Percentiles rank a stretch among this genome's conserved stretches.
Conservation (phyloP, 92 coral and sea anemone species). For the Zoanthus sociatus region DNA sequence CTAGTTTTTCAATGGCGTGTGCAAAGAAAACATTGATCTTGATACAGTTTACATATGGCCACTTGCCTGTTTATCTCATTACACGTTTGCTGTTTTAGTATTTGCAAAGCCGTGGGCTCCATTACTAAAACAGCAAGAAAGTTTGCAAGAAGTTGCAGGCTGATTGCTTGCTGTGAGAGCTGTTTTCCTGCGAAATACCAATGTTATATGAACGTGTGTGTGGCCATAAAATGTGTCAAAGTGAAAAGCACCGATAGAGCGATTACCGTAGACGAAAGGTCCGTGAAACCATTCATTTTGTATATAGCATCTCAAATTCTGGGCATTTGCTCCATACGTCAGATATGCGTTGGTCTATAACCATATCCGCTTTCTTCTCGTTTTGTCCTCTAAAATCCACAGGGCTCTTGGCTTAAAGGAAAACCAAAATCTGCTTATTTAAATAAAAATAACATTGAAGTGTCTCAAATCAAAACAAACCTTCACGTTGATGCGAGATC, state of each 20-base stretch:
- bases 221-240: conserved; percentile 22
- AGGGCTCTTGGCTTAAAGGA: conserved; percentile 14
- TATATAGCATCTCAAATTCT: conserved; percentile 26
- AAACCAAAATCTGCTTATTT: conserved; percentile 44
- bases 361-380: background rate
- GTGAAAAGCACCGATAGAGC: background rate
- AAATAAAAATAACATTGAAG: conserved; percentile 27
- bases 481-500: conserved; percentile 13
- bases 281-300: conserved; percentile 10
- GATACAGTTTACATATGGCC: conserved; percentile 49
- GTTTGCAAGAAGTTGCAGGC: conserved; percentile 34
- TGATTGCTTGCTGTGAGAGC: conserved; percentile 47
- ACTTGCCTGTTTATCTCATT: conserved; percentile 54
- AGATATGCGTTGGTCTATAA: background rate
- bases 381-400: conserved; percentile 1
- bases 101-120: conserved; percentile 43
- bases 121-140: conserved; percentile 51
- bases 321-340: conserved; percentile 21
- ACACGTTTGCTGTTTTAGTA: conserved; percentile 44
- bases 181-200: conserved; percentile 46
- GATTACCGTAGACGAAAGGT: background rate
- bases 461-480: conserved; percentile 26
- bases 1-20: conserved; percentile 31
- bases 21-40: conserved; percentile 53
- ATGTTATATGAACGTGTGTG: conserved; percentile 17